A percentile compares a stretch with the other conserved stretches of the same genome.
phyloP scores from a whole-genome alignment of 2,888 invertebrate genomes.

The Phaonia tiefii region DNA sequence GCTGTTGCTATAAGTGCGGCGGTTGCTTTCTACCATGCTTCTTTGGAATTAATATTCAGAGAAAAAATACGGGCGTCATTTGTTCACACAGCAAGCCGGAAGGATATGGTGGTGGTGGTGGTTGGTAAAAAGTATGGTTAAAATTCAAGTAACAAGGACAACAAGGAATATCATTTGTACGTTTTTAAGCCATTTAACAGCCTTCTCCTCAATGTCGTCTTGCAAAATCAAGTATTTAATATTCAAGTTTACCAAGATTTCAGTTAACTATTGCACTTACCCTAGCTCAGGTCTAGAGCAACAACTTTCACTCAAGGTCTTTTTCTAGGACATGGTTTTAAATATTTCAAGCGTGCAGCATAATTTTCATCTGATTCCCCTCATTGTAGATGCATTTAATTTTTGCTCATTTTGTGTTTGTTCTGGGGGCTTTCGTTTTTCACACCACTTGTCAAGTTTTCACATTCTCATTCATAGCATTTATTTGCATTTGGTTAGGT shows the following conservation, averaged over 20 bases:
- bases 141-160: neutral
- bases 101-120: slow-evolving; percentile 43
- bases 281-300: neutral
- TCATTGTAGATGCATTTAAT: slow-evolving; percentile 8
- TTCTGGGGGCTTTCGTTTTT: slow-evolving; percentile 3
- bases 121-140: neutral
- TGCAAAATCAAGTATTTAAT: neutral
- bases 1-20: too few species aligned
- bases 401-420: slow-evolving; percentile 7
- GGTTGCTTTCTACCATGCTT: slow-evolving; percentile 21
- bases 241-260: slow-evolving; percentile 14
- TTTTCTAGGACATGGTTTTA: too few species aligned
- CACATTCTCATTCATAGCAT: slow-evolving; percentile 2
- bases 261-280: neutral
- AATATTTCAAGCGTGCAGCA: neutral
- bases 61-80: slow-evolving; percentile 32
- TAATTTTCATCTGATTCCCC: neutral
- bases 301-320: too few species aligned
- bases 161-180: neutral
- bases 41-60: slow-evolving; percentile 8
- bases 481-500: slow-evolving; percentile 38
- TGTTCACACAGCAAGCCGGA: slow-evolving; percentile 36
- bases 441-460: too few species aligned
- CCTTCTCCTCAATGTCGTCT: neutral
- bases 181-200: slow-evolving; percentile 2